Conservation (phyloP, 2,888 invertebrate genomes). For the Liopterus haemorrhoidalis region DNA sequence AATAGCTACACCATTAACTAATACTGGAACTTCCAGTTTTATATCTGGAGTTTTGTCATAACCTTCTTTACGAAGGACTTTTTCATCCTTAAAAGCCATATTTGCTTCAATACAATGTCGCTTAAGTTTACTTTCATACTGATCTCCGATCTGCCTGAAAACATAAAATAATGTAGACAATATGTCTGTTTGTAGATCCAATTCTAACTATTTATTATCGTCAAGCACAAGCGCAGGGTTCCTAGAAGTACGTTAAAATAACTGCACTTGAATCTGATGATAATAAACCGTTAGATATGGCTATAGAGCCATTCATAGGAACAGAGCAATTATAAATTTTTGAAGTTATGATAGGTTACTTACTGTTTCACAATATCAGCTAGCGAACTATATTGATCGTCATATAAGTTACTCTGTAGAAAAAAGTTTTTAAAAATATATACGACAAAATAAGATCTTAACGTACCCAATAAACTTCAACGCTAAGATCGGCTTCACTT, state of each 20-base stretch:
- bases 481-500: conserved; percentile 62
- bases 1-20: conserved; percentile 75
- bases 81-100: conserved; percentile 67
- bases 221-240: too few relatives aligned
- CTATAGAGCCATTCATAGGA: too few relatives aligned
- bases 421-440: conserved; percentile 29
- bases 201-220: neutral
- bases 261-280: too few relatives aligned
- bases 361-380: conserved; percentile 73
- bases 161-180: conserved; percentile 13
- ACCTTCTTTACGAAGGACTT: conserved; percentile 70
- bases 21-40: conserved; percentile 82
- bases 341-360: too few relatives aligned
- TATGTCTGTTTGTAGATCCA: too few relatives aligned
- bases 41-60: conserved; percentile 95
- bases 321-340: too few relatives aligned
- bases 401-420: conserved; percentile 70
- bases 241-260: too few relatives aligned
- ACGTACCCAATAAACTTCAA: conserved; percentile 68
- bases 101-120: conserved; percentile 54
- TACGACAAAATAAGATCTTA: conserved; percentile 32
- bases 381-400: conserved; percentile 78
- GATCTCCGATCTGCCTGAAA: conserved; percentile 70
- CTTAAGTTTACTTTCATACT: conserved; percentile 75
- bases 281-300: too few relatives aligned